Percentiles rank a stretch among this genome's conserved stretches.
Evolutionary conservation across 2,797 vertebrate species (phyloP).

Genomic region (Coilia nasus): DNA sequence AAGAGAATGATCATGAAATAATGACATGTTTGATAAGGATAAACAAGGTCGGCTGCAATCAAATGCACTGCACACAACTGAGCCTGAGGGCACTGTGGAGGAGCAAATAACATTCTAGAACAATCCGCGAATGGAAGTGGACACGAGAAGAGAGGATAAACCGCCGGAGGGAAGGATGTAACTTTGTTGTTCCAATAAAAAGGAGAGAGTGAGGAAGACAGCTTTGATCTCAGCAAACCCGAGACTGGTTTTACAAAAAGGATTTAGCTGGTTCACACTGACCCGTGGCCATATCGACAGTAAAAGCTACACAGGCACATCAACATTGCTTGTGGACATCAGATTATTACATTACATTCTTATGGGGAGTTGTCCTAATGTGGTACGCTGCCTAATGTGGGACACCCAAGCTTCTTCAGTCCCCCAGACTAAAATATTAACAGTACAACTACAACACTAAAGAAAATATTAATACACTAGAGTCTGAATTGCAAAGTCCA

Average conservation of each 20-base stretch:
- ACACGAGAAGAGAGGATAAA: constrained; percentile 73
- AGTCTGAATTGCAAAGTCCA: no score
- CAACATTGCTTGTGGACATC: neutral
- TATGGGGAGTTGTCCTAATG: no score
- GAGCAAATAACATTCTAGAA: constrained; percentile 63
- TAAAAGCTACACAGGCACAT: neutral
- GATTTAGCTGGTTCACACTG: constrained; percentile 52
- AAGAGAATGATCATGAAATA: constrained; percentile 44
- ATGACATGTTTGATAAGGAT: constrained; percentile 48
- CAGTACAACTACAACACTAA: no score
- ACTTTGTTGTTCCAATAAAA: constrained; percentile 66
- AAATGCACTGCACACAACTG: constrained; percentile 66
- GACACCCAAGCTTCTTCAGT: no score
- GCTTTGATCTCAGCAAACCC: constrained; percentile 60
- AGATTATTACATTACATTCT: neutral
- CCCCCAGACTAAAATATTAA: no score
- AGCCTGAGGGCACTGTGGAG: constrained; percentile 38
- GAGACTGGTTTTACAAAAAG: constrained; percentile 44
- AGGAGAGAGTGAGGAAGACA: constrained; percentile 32
- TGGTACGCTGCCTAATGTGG: no score
- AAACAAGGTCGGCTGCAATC: constrained; percentile 63
- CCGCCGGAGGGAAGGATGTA: constrained; percentile 69
- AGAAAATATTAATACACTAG: no score
- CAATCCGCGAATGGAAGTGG: constrained; percentile 71
- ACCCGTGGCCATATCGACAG: constrained; percentile 23